Evolutionary conservation across 2,113 vertebrate species (phyloP).

Genomic region (Microtus ochrogaster): DNA sequence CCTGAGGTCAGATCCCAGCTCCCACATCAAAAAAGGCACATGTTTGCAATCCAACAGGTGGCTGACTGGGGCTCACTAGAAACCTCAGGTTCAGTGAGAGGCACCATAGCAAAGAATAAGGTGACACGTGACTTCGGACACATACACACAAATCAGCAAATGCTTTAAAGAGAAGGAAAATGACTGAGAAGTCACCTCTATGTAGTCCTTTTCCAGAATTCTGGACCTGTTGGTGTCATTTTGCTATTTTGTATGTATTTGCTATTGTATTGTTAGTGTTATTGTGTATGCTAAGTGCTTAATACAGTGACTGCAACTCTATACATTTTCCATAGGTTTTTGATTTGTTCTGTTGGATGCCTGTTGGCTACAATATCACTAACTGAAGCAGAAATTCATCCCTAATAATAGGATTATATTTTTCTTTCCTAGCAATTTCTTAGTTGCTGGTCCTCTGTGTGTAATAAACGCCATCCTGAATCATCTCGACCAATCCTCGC

Average conservation of each 20-base stretch:
- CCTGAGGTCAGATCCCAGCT: neutral
- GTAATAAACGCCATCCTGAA: neutral
- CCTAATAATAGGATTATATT: constrained; percentile 18
- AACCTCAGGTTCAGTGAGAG: neutral
- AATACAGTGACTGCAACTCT: neutral
- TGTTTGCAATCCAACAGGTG: neutral
- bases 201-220: neutral
- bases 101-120: neutral
- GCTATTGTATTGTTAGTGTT: neutral
- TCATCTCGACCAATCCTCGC: neutral
- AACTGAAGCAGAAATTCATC: constrained; percentile 7
- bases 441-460: neutral
- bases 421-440: neutral
- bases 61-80: neutral
- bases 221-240: neutral
- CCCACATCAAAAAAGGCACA: neutral
- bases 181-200: neutral
- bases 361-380: constrained; percentile 11
- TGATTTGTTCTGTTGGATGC: neutral
- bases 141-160: neutral
- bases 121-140: neutral
- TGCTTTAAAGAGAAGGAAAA: neutral
- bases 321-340: neutral
- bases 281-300: constrained; percentile 46
- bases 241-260: neutral